These are phyloP conservation scores for Dynastes maya DNA, from an alignment of 2,888 invertebrate genomes.

Conservation along the genomic window DNA sequence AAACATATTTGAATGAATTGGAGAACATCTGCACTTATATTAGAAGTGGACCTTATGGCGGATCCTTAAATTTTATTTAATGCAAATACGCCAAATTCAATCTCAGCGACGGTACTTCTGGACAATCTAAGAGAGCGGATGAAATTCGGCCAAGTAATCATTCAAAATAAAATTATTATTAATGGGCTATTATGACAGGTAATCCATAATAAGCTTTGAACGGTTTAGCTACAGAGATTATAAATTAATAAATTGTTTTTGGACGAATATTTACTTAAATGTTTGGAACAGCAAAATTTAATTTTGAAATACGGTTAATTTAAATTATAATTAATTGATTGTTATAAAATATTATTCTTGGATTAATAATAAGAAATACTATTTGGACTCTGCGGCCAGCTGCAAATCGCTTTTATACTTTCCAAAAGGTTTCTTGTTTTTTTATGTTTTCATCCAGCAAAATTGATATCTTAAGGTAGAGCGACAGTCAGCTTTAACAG, in stretches of 20 bases:
- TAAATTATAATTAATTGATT: conserved; percentile 42
- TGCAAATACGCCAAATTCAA: neutral
- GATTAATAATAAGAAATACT: neutral
- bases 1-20: no score
- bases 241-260: conserved; percentile 45
- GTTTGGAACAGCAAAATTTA: conserved; percentile 19
- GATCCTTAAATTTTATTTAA: neutral
- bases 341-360: conserved; percentile 28
- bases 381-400: neutral
- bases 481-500: no score
- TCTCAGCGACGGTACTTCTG: neutral
- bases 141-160: conserved; percentile 25
- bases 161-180: conserved; percentile 45
- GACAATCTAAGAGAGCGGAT: neutral
- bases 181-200: conserved; percentile 39
- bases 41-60: no score
- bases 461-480: no score
- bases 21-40: no score
- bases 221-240: conserved; percentile 30
- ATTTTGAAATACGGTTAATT: conserved; percentile 35
- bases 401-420: neutral
- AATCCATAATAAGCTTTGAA: conserved; percentile 31
- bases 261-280: conserved; percentile 27
- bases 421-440: no score
- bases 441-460: no score